Conservation (phyloP, 2,797 vertebrate species). For the Helarctos malayanus region DNA sequence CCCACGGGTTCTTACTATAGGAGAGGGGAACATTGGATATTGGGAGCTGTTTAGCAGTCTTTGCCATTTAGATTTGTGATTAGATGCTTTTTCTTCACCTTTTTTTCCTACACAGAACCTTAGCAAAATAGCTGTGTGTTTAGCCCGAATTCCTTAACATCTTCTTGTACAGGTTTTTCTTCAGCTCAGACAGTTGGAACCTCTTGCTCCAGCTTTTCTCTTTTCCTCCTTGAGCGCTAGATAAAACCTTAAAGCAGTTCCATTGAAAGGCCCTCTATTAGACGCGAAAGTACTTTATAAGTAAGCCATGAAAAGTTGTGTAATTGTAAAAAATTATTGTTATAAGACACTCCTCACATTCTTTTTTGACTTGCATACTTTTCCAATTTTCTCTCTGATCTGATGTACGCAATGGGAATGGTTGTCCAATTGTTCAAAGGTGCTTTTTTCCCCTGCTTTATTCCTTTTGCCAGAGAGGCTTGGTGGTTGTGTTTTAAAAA, state of each 20-base stretch:
- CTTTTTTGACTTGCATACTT: background rate
- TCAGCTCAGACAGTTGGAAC: background rate
- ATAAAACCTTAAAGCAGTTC: background rate
- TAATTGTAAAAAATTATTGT: background rate
- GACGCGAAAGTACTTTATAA: background rate
- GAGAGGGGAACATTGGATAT: background rate
- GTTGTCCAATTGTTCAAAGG: background rate
- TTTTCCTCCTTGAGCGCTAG: background rate
- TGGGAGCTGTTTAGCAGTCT: background rate
- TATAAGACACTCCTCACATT: background rate
- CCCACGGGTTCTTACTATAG: background rate
- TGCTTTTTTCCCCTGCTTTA: background rate
- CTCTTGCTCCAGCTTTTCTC: background rate
- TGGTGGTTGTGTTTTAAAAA: background rate
- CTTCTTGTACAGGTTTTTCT: background rate
- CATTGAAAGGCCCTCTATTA: background rate
- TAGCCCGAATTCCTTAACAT: background rate
- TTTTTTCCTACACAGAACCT: background rate
- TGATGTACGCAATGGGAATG: background rate
- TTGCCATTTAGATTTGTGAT: background rate
- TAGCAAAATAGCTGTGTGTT: background rate
- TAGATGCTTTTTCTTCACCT: background rate
- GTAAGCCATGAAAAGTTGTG: background rate
- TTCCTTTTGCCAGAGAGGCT: constrained; percentile 5
- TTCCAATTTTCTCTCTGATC: background rate